Base-by-base conservation (phyloP, 2,797 vertebrate genomes). In the Betta splendens region DNA sequence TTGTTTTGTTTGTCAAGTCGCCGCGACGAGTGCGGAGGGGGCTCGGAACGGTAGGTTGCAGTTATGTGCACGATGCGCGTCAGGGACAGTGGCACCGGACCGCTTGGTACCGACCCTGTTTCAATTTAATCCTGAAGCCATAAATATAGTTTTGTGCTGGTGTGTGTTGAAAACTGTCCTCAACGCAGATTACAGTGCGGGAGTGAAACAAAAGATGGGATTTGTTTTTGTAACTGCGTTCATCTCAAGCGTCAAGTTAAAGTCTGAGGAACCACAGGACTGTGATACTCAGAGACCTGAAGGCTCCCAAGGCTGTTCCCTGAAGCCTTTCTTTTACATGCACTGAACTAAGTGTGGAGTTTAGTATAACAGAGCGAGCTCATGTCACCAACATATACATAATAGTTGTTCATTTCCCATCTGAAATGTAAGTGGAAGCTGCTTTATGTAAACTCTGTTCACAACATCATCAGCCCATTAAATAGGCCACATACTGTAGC, bases 1-100 rank as follows among this genome's bases (percentile, higher is more conserved):
- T 9, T 9, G 15, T 44, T 55, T 43, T 50, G 9, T 26, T 10
- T 62, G 54, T 28, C 15, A 59, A 79, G 72, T 54, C 55, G 20
- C 20, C 28, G 4, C 46, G 48, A 45, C 53, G 32, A 70, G 77
- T 64, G 75, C 31, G 35, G 5, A 44, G 23, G 55, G 64, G 17
- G 58, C 26, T 5, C 46, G 29, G 61, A 15, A 38, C 64, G 49
- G 87, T 89, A 84, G 42, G 84, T 69, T 36, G 23, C 67, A 49
- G 45, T 25, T 69, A 29, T 46, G 44, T 23, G 21, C 38, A 10
- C 15, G 17, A 39, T 21, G 50, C 22, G 72, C 47, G 70, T 35
- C 3, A 29, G 53, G 73, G 77, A 75, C 64, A 64, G 69, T 62
- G 23, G 28, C 28, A 50, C 18, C n/a, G n/a, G n/a, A n/a, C n/a